A percentile compares a stretch with the other conserved stretches of the same genome.
These are phyloP conservation scores for Tragelaphus imberbis DNA, from an alignment of 2,113 vertebrate species.

Conservation along the genomic window DNA sequence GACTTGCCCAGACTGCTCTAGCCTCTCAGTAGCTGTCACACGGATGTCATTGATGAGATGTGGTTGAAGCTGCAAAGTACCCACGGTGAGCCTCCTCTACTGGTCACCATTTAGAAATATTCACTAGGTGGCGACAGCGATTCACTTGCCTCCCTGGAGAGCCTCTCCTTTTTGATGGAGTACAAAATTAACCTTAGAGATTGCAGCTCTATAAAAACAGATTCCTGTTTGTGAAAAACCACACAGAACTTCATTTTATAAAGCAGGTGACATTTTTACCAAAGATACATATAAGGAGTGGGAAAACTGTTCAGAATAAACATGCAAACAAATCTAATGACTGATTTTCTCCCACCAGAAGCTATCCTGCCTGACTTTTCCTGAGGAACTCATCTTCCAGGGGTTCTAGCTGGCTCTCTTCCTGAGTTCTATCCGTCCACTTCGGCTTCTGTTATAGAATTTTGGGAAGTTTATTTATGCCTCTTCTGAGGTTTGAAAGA, in stretches of 20 bases:
- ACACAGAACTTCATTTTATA: background rate
- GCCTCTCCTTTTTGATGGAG: background rate
- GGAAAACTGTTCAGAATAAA: background rate
- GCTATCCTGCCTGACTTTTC: background rate
- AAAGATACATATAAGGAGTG: background rate
- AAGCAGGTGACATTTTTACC: background rate
- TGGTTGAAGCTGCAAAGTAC: background rate
- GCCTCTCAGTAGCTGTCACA: background rate
- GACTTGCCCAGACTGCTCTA: background rate
- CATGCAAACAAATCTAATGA: background rate
- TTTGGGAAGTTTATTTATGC: background rate
- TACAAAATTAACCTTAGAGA: background rate
- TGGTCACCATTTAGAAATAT: background rate
- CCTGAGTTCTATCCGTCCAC: background rate
- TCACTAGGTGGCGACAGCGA: constrained; percentile 53
- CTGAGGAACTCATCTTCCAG: background rate
- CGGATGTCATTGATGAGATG: background rate
- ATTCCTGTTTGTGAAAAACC: background rate
- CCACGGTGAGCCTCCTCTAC: rapidly evolving
- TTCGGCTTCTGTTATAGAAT: background rate
- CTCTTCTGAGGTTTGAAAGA: background rate
- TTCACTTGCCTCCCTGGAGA: background rate
- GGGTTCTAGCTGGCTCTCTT: background rate
- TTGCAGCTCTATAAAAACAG: background rate
- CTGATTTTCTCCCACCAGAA: background rate